Evolutionary conservation across 2,888 invertebrate genomes (phyloP).

Genomic region (Himalopsyche kuldschensis): DNA sequence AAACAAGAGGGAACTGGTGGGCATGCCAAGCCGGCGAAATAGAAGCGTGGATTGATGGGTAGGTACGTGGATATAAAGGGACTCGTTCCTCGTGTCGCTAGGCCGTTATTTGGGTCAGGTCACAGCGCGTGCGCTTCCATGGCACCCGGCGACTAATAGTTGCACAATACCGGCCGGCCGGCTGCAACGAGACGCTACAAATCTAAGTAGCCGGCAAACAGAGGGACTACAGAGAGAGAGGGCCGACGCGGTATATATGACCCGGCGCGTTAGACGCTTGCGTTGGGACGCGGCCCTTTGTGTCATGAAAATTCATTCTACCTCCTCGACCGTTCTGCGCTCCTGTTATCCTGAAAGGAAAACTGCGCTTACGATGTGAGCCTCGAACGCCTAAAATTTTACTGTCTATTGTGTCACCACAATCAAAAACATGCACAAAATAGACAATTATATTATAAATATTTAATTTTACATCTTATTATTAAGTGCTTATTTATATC

Average conservation of each 20-base stretch:
- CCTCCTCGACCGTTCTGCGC: not conserved
- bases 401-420: too few species aligned
- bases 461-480: too few species aligned
- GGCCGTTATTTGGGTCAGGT: slow-evolving; percentile 29
- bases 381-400: not conserved
- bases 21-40: not conserved
- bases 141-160: not conserved
- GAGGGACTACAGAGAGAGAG: not conserved
- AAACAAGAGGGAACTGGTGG: not conserved
- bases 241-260: not conserved
- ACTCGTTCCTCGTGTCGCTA: not conserved
- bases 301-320: not conserved
- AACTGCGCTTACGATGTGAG: not conserved
- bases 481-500: too few species aligned
- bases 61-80: not conserved
- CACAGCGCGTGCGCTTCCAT: slow-evolving; percentile 25
- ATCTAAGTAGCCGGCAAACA: not conserved
- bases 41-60: not conserved
- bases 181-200: not conserved
- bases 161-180: slow-evolving; percentile 24
- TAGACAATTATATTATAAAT: too few species aligned
- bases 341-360: not conserved
- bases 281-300: not conserved
- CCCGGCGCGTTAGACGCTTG: not conserved
- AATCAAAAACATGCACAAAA: too few species aligned